A percentile compares a stretch with the other conserved stretches of the same genome.
phyloP scores from a whole-genome alignment of 2,113 vertebrate species.

The Oplegnathus fasciatus region DNA sequence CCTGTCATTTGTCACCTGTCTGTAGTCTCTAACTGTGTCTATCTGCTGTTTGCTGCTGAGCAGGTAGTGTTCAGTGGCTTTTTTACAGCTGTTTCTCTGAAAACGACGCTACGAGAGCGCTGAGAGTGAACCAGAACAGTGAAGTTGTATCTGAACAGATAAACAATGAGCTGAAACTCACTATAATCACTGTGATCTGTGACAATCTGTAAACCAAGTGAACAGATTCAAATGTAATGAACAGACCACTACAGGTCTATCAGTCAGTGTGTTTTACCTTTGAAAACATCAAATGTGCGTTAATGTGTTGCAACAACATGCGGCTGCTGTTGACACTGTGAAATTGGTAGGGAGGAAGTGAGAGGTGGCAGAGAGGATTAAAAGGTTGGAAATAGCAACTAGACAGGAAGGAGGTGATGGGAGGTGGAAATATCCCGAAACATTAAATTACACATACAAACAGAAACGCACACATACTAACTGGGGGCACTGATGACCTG shows the following conservation, averaged over 20 bases:
- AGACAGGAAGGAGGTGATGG: slow-evolving; percentile 20
- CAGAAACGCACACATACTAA: neutral
- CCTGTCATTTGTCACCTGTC: too few relatives aligned
- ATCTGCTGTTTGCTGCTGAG: too few relatives aligned
- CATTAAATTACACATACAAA: neutral
- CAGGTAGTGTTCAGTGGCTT: too few relatives aligned
- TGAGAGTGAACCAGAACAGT: too few relatives aligned
- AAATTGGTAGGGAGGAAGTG: slow-evolving; percentile 47
- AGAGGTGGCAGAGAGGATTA: slow-evolving; percentile 57
- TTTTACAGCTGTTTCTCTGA: too few relatives aligned
- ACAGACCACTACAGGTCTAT: neutral
- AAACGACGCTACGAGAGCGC: too few relatives aligned
- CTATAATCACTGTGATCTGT: neutral
- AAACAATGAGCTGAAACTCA: too few relatives aligned
- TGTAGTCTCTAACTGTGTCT: too few relatives aligned
- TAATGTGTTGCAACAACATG: neutral
- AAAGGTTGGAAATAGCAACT: slow-evolving; percentile 48
- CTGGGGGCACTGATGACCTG: slow-evolving; percentile 9
- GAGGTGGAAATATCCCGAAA: slow-evolving; percentile 20
- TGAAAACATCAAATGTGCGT: neutral
- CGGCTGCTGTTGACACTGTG: slow-evolving; percentile 45
- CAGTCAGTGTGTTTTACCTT: neutral
- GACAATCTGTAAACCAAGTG: neutral
- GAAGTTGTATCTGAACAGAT: too few relatives aligned
- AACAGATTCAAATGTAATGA: neutral